Conservation (phyloP, 2,113 vertebrate genomes). For the Microcebus murinus region DNA sequence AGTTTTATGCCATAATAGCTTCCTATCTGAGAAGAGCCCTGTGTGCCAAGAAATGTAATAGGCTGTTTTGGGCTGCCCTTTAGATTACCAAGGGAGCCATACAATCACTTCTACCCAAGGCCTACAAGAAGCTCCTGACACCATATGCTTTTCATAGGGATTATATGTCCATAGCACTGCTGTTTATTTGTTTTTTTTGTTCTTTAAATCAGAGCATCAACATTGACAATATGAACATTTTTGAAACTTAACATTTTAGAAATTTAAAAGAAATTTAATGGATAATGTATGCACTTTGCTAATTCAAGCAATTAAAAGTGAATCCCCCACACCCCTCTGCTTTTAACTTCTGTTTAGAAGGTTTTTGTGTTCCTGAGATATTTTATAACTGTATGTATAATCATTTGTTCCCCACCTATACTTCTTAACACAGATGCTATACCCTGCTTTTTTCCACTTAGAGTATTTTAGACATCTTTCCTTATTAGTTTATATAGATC, state of each 20-base stretch:
- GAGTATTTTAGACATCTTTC: not conserved
- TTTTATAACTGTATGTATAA: not conserved
- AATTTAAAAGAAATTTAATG: not conserved
- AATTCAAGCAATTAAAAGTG: not conserved
- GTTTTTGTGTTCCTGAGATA: not conserved
- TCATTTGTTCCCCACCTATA: not conserved
- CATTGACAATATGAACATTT: not conserved
- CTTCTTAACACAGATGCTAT: not conserved
- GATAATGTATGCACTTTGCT: not conserved
- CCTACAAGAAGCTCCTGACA: not conserved
- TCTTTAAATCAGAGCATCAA: not conserved
- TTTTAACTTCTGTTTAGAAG: not conserved
- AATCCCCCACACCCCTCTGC: not conserved
- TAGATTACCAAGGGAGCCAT: not conserved
- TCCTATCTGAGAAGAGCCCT: not conserved
- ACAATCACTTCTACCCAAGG: not conserved
- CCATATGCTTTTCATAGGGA: not conserved
- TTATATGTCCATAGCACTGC: not conserved
- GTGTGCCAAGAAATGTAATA: not conserved
- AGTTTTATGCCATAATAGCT: not conserved
- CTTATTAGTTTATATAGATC: not conserved
- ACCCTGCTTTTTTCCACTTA: not conserved
- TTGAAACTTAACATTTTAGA: not conserved
- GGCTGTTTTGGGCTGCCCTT: not conserved
- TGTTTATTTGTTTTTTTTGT: not conserved